A percentile compares a stretch with the other conserved stretches of the same genome.
These are phyloP conservation scores for Enteromius mattozi DNA, from an alignment of 2,797 vertebrate species.

Conservation along the genomic window DNA sequence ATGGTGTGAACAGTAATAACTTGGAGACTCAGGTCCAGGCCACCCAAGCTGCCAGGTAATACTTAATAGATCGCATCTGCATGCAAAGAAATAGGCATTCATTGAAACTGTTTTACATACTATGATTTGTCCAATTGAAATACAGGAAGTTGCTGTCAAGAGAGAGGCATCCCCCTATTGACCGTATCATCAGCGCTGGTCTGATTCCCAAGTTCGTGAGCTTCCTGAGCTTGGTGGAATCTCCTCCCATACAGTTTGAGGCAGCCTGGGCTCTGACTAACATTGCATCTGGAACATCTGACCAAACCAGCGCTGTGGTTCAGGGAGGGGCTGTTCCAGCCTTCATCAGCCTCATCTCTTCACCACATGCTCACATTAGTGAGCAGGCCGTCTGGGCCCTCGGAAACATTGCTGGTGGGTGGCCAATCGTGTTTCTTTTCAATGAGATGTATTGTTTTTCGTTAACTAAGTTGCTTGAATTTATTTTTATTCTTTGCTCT, in stretches of 20 bases:
- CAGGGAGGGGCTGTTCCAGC: conserved; percentile 91
- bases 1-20: conserved; percentile 82
- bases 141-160: conserved; percentile 93
- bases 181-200: conserved; percentile 89
- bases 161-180: conserved; percentile 94
- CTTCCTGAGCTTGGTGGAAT: conserved; percentile 84
- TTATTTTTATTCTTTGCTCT: not conserved
- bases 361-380: conserved; percentile 92
- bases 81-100: too few species aligned
- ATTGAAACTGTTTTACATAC: not conserved
- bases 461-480: not conserved
- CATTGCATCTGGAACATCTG: conserved; percentile 93
- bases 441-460: not conserved
- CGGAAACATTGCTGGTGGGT: conserved; percentile 95
- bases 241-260: conserved; percentile 93
- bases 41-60: conserved; percentile 93
- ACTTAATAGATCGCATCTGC: not conserved
- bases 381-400: conserved; percentile 98
- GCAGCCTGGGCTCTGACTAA: conserved; percentile 98
- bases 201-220: conserved; percentile 91
- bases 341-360: conserved; percentile 87
- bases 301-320: conserved; percentile 95
- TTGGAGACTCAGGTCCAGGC: conserved; percentile 89
- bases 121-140: not conserved
- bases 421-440: not conserved